Evolutionary conservation across 2,888 invertebrate genomes (phyloP).

Genomic region (Seira ritae): DNA sequence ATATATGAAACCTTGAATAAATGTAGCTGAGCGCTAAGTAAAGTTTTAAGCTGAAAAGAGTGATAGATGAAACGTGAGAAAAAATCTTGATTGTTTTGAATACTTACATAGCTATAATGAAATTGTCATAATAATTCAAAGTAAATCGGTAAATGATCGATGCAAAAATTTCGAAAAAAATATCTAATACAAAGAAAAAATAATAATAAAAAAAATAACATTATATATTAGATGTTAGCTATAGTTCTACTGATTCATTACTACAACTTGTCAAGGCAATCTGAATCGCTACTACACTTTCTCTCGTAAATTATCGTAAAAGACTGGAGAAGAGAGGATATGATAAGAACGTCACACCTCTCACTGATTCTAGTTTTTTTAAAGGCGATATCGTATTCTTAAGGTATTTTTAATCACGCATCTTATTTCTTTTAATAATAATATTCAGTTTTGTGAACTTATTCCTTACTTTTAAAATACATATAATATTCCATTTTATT

Average conservation of each 20-base stretch:
- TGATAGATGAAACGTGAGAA: background rate
- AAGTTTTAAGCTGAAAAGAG: background rate
- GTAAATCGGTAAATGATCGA: too few species aligned
- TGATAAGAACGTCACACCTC: too few species aligned
- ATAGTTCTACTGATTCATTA: too few species aligned
- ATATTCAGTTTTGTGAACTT: too few species aligned
- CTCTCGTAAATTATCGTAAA: constrained; percentile 59
- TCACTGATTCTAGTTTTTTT: constrained; percentile 44
- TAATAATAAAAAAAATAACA: background rate
- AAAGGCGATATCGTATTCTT: constrained; percentile 45
- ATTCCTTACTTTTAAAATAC: too few species aligned
- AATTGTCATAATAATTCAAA: too few species aligned
- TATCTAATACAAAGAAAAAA: too few species aligned
- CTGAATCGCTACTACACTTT: constrained; percentile 31
- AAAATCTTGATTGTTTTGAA: background rate
- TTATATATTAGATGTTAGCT: too few species aligned
- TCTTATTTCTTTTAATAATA: constrained; percentile 4
- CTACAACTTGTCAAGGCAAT: constrained; percentile 13
- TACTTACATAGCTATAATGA: background rate
- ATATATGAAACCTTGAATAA: constrained; percentile 57
- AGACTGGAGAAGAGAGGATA: constrained; percentile 58
- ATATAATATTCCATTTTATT: too few species aligned
- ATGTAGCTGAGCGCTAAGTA: constrained; percentile 41
- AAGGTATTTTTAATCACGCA: constrained; percentile 30
- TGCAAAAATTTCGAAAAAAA: too few species aligned